Evolutionary conservation across 2,797 vertebrate genomes (phyloP).

Genomic region (Mormyrops attenuatus): DNA sequence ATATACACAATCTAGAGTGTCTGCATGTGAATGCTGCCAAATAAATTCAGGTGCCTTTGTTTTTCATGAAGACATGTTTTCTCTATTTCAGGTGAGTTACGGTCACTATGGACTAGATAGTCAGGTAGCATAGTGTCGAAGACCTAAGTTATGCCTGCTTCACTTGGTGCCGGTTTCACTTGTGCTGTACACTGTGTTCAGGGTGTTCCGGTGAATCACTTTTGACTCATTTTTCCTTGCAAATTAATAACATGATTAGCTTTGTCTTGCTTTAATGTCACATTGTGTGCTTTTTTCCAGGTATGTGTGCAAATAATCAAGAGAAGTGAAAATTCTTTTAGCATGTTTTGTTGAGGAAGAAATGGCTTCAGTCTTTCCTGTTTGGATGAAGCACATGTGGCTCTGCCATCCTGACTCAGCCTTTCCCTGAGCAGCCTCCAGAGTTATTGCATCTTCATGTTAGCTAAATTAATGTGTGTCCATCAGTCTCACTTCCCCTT

Average conservation of each 20-base stretch:
- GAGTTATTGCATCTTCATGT: not conserved
- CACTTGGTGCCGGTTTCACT: not conserved
- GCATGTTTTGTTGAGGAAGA: not conserved
- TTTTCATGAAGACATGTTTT: not conserved
- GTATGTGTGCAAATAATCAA: not conserved
- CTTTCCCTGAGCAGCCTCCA: not conserved
- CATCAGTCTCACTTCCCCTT: not conserved
- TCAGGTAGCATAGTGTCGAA: not conserved
- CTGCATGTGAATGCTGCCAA: not conserved
- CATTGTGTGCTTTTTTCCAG: not conserved
- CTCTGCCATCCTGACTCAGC: not conserved
- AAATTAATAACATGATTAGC: not conserved
- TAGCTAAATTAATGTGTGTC: not conserved
- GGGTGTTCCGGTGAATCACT: not conserved
- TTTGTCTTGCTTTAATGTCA: not conserved
- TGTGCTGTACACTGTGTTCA: not conserved
- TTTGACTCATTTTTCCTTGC: not conserved
- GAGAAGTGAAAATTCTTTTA: not conserved
- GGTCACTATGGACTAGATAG: not conserved
- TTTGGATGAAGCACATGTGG: not conserved
- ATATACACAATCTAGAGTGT: not conserved
- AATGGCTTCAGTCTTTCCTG: not conserved
- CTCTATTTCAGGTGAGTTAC: not conserved
- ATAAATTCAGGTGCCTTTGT: not conserved
- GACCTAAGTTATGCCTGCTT: not conserved